Percentiles rank a stretch among this genome's conserved stretches.
These are phyloP conservation scores for Procambarus virginalis DNA, from an alignment of 1,140 invertebrate species.

Conservation along the genomic window DNA sequence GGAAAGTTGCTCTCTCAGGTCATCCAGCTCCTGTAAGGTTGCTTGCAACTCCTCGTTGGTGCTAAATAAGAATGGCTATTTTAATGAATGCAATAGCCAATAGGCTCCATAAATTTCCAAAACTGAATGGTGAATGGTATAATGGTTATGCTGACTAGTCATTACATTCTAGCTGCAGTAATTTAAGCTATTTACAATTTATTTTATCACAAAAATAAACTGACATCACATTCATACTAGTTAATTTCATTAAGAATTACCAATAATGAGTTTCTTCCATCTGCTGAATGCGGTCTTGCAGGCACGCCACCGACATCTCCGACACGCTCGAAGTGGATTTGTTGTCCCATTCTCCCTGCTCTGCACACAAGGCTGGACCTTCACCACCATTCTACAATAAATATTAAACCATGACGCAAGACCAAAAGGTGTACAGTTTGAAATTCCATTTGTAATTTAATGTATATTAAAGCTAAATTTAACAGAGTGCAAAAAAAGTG, in stretches of 20 bases:
- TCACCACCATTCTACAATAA: constrained; percentile 48
- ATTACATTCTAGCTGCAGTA: too few relatives aligned
- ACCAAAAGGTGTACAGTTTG: too few relatives aligned
- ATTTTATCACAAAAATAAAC: too few relatives aligned
- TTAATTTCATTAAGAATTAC: constrained; percentile 1
- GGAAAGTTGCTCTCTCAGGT: constrained; percentile 87
- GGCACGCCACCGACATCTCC: constrained; percentile 92
- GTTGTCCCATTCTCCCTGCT: constrained; percentile 84
- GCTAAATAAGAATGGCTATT: constrained; percentile 73
- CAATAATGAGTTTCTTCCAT: constrained; percentile 89
- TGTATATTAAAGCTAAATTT: too few relatives aligned
- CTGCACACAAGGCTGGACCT: constrained; percentile 40
- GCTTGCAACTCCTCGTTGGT: constrained; percentile 97
- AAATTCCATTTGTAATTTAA: too few relatives aligned
- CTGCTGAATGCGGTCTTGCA: constrained; percentile 93
- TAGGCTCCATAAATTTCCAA: too few relatives aligned
- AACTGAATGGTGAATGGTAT: too few relatives aligned
- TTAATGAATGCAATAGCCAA: too few relatives aligned
- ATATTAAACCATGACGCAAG: background rate
- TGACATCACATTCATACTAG: too few relatives aligned
- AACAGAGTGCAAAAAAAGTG: too few relatives aligned
- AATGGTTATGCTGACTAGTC: too few relatives aligned
- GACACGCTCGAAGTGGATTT: constrained; percentile 87
- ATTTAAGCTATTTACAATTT: too few relatives aligned
- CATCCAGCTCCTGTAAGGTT: constrained; percentile 92